A percentile compares a stretch with the other conserved stretches of the same genome.
These are phyloP conservation scores for Crotalus viridis DNA, from an alignment of 2,113 vertebrate species.

Conservation along the genomic window DNA sequence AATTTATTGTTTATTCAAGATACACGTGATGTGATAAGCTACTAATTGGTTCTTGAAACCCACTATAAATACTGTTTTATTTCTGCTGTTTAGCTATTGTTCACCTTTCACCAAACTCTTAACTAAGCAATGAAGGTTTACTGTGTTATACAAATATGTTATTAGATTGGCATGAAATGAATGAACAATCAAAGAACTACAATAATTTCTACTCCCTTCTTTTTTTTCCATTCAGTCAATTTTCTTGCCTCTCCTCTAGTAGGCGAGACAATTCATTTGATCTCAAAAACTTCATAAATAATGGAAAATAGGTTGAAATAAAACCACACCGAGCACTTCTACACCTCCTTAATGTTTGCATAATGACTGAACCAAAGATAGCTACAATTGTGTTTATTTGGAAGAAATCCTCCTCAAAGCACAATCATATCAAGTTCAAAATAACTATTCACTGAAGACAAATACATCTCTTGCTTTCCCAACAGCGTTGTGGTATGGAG, in stretches of 20 bases:
- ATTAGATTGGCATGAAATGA: not conserved
- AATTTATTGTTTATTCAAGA: not conserved
- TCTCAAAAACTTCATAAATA: not conserved
- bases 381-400: not conserved
- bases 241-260: not conserved
- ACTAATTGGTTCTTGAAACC: not conserved
- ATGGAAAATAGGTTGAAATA: not conserved
- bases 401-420: not conserved
- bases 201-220: not conserved
- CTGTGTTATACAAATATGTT: not conserved
- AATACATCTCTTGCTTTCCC: not conserved
- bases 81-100: not conserved
- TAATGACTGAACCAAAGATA: not conserved
- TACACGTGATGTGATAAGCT: not conserved
- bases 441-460: not conserved
- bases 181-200: not conserved
- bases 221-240: not conserved
- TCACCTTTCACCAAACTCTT: not conserved
- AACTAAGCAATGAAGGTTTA: not conserved
- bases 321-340: not conserved
- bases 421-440: not conserved
- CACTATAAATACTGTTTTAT: not conserved
- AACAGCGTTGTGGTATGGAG: conserved; percentile 86
- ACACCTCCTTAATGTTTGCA: not conserved
- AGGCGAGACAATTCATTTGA: not conserved